Percentiles rank a stretch among this genome's conserved stretches.
Evolutionary conservation across 1,140 invertebrate genomes (phyloP).

Genomic region (Drosophila truncata): DNA sequence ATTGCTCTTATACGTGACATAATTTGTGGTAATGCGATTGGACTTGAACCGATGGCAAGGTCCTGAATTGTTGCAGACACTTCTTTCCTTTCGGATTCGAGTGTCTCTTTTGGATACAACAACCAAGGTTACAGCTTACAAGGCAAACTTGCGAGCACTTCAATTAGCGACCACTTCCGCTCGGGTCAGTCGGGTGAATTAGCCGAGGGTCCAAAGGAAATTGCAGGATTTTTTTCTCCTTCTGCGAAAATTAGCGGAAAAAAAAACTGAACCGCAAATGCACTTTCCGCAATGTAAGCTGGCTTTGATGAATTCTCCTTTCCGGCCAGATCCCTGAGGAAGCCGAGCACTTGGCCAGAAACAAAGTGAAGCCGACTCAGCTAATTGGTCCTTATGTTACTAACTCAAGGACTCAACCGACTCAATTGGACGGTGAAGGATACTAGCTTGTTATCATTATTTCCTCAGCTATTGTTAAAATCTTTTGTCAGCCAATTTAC

Average conservation of each 20-base stretch:
- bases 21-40: constrained; percentile 71
- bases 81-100: constrained; percentile 1
- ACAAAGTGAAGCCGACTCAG: constrained; percentile 49
- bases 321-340: constrained; percentile 13
- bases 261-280: constrained; percentile 40
- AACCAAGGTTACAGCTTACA: constrained; percentile 17
- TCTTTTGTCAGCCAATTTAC: no score
- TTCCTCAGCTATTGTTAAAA: constrained; percentile 43
- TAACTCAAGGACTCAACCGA: constrained; percentile 40
- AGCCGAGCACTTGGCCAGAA: constrained; percentile 30
- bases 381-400: constrained; percentile 73
- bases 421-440: constrained; percentile 49
- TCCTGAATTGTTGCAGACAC: constrained; percentile 38
- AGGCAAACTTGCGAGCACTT: constrained; percentile 18
- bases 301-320: constrained; percentile 22
- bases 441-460: constrained; percentile 28
- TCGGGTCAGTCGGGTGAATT: constrained; percentile 20
- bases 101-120: background rate
- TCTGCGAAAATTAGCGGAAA: constrained; percentile 22
- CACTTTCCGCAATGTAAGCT: constrained; percentile 30
- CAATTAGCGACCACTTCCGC: constrained; percentile 47
- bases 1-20: constrained; percentile 71
- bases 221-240: constrained; percentile 33
- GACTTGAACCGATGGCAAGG: constrained; percentile 39
- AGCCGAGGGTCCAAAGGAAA: constrained; percentile 20